A percentile compares a stretch with the other conserved stretches of the same genome.
phyloP scores from a whole-genome alignment of 2,888 invertebrate species.

The Amorpha juglandis region DNA sequence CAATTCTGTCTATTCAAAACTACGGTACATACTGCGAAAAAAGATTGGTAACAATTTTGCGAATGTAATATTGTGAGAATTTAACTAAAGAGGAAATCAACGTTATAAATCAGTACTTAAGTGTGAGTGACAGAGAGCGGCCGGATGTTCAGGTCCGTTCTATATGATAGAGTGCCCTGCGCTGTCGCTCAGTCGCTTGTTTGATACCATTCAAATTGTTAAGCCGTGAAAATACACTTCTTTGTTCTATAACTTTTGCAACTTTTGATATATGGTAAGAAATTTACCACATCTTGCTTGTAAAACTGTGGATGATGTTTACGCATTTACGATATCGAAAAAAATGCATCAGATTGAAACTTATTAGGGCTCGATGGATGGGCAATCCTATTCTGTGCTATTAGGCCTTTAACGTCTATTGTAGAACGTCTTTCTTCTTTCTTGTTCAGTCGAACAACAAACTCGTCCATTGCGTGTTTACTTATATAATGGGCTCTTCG shows the following conservation, averaged over 20 bases:
- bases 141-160: slow-evolving; percentile 48
- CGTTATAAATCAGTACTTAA: slow-evolving; percentile 58
- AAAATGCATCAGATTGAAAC: too few species aligned
- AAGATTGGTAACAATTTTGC: background rate
- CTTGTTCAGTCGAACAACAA: too few species aligned
- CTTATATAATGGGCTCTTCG: background rate
- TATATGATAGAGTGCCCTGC: slow-evolving; percentile 46
- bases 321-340: too few species aligned
- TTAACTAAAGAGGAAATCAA: slow-evolving; percentile 60
- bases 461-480: too few species aligned
- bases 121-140: slow-evolving; percentile 61
- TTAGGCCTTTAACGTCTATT: too few species aligned
- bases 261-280: background rate
- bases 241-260: background rate
- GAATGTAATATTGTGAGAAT: slow-evolving; percentile 33
- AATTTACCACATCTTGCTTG: background rate
- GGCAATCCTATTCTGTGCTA: too few species aligned
- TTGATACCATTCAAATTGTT: slow-evolving; percentile 18
- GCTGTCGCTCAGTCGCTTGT: slow-evolving; percentile 14
- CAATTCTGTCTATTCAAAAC: too few species aligned
- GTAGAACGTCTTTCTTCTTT: too few species aligned
- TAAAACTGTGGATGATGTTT: too few species aligned
- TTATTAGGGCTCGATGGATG: too few species aligned
- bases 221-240: slow-evolving; percentile 1
- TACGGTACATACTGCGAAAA: too few species aligned